Conservation (phyloP, 2,113 vertebrate genomes). For the Cyprinus carpio region DNA sequence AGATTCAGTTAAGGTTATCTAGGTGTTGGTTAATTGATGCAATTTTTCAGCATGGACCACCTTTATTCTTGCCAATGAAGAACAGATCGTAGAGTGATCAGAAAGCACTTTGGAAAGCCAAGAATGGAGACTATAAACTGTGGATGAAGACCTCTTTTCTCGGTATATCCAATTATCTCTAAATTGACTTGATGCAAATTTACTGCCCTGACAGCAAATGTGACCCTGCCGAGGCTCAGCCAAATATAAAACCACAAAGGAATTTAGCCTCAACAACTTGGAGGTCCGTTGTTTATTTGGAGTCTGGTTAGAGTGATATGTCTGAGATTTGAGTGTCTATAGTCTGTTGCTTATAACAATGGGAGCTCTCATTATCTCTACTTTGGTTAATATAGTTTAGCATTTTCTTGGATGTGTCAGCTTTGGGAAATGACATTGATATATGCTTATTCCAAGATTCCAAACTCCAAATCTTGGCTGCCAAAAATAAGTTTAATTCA, state of each 20-base stretch:
- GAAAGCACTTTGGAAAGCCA: background rate
- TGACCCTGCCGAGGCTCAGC: slow-evolving; percentile 6
- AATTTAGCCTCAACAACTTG: slow-evolving; percentile 12
- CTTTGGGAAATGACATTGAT: background rate
- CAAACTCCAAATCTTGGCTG: background rate
- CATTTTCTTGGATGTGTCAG: background rate
- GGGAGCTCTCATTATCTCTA: background rate
- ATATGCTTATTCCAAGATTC: background rate
- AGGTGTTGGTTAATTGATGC: background rate
- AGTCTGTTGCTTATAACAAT: background rate
- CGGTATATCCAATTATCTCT: slow-evolving; percentile 24
- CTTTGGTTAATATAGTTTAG: background rate
- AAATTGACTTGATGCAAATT: slow-evolving; percentile 15
- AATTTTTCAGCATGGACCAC: background rate
- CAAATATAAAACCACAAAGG: background rate
- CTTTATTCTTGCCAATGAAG: background rate
- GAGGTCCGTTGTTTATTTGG: slow-evolving; percentile 7
- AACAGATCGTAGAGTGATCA: background rate
- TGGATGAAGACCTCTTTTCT: background rate
- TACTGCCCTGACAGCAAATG: slow-evolving; percentile 24
- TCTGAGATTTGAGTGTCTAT: background rate
- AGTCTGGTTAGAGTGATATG: background rate
- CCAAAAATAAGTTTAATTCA: background rate
- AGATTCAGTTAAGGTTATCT: slow-evolving; percentile 2
- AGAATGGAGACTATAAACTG: background rate